Evolutionary conservation across 2,113 vertebrate species (phyloP), one percentile per base, ranked within the genome.

Genomic region (Lepisosteus oculatus): DNA sequence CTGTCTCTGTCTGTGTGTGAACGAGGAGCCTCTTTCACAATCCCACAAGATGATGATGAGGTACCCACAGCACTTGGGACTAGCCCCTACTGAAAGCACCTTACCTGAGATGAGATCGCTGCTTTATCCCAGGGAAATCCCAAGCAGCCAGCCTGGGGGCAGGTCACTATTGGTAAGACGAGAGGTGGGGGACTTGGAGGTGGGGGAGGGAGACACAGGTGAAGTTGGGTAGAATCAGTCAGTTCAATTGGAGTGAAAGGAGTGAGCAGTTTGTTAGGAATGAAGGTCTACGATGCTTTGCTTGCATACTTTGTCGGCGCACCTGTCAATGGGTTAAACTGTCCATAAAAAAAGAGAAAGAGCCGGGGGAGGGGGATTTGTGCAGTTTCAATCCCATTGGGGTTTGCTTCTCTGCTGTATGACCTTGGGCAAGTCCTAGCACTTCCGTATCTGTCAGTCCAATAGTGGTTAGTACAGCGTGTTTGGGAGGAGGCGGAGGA

Each of bases 131-230:
- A 95, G 92, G 92, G 93, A 96, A 93, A 94, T 93, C 93, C 92
- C 95, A 90, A 90, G 93, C 89, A 93, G 93, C 94, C 94, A 94
- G 92, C 94, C 93, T 92, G 95, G 94, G 93, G 94, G 93, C 94
- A 95, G 95, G 94, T 95, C 94, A 88, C 93, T 94, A 94, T 93
- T 95, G 95, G 95, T 97, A 98, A 97, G 95, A 93, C 91, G 93
- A 89, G 85, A 78, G 11, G 73, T 4, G 43, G 65, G 9, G 13
- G n/a, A 43, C 9, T 15, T 14, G 42, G 14, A 41, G 43, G n/a
- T 42, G 54, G 69, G 65, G 65, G 74, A 70, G 68, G 14, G n/a
- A 45, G 8, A 61, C 29, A 47, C 8, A 67, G 4, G 17, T 4
- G 42, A 4, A 42, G 57, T 41, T 43, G 68, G 70, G 44, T 69